These are phyloP conservation scores for Andrena bucephala DNA, from an alignment of 2,888 invertebrate genomes.

Conservation along the genomic window DNA sequence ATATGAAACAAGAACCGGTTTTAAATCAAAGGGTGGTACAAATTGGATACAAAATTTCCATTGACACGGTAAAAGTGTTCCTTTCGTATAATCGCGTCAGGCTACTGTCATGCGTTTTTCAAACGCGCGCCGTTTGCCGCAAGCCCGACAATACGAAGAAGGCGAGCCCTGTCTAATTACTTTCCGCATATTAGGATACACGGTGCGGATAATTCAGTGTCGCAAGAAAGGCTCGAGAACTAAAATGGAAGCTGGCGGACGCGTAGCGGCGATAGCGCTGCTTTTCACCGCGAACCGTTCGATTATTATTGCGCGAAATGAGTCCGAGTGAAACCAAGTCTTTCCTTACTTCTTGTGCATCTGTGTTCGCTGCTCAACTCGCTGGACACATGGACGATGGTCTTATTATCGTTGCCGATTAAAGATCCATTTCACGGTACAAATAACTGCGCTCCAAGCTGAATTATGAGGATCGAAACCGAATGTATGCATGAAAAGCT, in stretches of 20 bases:
- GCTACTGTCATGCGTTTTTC: slow-evolving; percentile 11
- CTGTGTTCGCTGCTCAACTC: slow-evolving; percentile 6
- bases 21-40: neutral
- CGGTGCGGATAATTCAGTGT: slow-evolving; percentile 31
- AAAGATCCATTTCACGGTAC: slow-evolving; percentile 38
- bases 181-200: slow-evolving; percentile 44
- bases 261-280: slow-evolving; percentile 47
- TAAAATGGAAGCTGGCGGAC: slow-evolving; percentile 42
- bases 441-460: neutral
- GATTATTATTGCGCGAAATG: slow-evolving; percentile 59
- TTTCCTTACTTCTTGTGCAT: slow-evolving; percentile 45
- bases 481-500: neutral
- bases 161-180: slow-evolving; percentile 26
- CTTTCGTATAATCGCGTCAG: neutral
- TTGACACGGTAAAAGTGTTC: slow-evolving; percentile 6
- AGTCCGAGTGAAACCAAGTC: slow-evolving; percentile 53
- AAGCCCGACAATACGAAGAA: slow-evolving; percentile 15
- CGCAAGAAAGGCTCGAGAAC: slow-evolving; percentile 24
- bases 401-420: slow-evolving; percentile 50
- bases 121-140: slow-evolving; percentile 2
- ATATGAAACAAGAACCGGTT: neutral
- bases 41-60: neutral
- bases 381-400: slow-evolving; percentile 44
- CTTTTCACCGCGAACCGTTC: slow-evolving; percentile 48
- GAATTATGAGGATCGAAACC: slow-evolving; percentile 27